Evolutionary conservation across 2,888 invertebrate species (phyloP).

Genomic region (Diaperis boleti): DNA sequence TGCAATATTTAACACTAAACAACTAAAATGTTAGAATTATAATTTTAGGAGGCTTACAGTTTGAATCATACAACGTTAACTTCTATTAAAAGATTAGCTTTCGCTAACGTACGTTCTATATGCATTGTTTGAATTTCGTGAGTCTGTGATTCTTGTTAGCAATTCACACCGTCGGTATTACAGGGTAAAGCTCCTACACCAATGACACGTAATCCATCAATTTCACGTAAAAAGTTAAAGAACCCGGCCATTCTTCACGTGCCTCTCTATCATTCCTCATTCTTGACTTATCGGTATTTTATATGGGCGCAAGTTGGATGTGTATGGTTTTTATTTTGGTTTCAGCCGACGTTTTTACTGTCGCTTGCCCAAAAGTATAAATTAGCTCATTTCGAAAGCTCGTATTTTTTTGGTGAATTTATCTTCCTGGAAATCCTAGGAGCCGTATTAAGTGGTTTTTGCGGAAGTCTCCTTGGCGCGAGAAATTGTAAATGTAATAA

Average conservation of each 20-base stretch:
- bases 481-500: conserved; percentile 24
- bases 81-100: too few relatives aligned
- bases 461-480: background rate
- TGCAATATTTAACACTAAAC: too few relatives aligned
- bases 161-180: conserved; percentile 42
- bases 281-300: conserved; percentile 51
- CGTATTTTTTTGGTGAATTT: conserved; percentile 29
- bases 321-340: conserved; percentile 41
- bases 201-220: conserved; percentile 53
- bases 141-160: conserved; percentile 43
- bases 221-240: conserved; percentile 52
- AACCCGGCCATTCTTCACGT: conserved; percentile 49
- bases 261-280: conserved; percentile 51
- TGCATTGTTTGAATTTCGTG: too few relatives aligned
- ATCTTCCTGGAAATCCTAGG: conserved; percentile 3
- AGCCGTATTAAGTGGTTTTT: background rate
- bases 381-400: conserved; percentile 29
- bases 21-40: too few relatives aligned
- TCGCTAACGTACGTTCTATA: too few relatives aligned
- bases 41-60: too few relatives aligned
- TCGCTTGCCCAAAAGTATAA: conserved; percentile 42
- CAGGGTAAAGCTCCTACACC: conserved; percentile 45
- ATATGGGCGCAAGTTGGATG: conserved; percentile 45
- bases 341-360: conserved; percentile 41
- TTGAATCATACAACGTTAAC: too few relatives aligned